A percentile compares a stretch with the other conserved stretches of the same genome.
phyloP scores from a whole-genome alignment of 1,140 invertebrate species.

The Matsumurasca onukii region DNA sequence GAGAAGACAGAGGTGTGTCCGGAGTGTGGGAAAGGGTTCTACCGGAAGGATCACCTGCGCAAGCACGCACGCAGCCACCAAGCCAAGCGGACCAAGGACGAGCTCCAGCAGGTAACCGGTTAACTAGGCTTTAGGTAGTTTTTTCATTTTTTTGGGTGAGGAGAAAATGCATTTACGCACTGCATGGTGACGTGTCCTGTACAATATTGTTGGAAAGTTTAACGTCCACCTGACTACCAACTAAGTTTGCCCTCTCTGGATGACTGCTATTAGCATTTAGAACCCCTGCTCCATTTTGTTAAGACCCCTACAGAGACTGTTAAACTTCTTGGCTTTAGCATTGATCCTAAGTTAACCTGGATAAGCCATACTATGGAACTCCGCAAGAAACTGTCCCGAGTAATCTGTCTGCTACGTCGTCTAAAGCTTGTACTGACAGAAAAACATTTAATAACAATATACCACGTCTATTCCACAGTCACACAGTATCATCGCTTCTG shows the following conservation, averaged over 20 bases:
- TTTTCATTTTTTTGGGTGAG: neutral
- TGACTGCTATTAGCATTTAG: neutral
- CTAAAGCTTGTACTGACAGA: too few relatives aligned
- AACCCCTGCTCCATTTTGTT: neutral
- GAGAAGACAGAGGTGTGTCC: constrained; percentile 69
- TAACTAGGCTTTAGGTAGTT: constrained; percentile 31
- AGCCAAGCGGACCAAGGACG: constrained; percentile 67
- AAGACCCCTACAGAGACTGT: too few relatives aligned
- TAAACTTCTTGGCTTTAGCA: too few relatives aligned
- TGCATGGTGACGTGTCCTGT: neutral
- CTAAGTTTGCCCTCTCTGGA: neutral
- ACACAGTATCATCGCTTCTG: neutral
- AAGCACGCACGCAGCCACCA: constrained; percentile 65
- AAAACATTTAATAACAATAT: too few relatives aligned
- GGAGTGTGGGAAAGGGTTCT: constrained; percentile 76
- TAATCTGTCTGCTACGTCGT: too few relatives aligned
- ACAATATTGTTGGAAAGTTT: neutral
- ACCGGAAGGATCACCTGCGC: constrained; percentile 75
- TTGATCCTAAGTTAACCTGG: too few relatives aligned
- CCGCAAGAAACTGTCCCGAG: too few relatives aligned
- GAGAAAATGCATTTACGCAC: neutral
- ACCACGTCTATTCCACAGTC: too few relatives aligned
- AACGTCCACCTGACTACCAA: neutral
- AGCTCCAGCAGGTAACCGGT: constrained; percentile 43
- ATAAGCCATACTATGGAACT: too few relatives aligned